These are phyloP conservation scores for Plutella xylostella DNA, from an alignment of 2,888 invertebrate species.

Conservation along the genomic window DNA sequence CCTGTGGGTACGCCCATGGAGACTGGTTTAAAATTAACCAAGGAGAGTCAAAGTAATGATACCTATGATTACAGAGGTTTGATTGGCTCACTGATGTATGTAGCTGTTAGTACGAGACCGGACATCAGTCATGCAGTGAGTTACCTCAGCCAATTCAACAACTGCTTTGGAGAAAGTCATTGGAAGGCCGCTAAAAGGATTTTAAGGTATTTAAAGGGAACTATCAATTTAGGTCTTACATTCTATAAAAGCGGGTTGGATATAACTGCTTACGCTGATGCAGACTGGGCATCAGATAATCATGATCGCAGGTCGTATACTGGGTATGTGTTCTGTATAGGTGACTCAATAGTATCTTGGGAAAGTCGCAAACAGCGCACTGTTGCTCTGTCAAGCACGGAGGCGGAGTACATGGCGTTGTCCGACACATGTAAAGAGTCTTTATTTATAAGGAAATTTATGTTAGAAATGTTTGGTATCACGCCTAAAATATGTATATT, in stretches of 20 bases:
- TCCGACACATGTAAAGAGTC: not conserved
- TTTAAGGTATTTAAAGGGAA: conserved; percentile 19
- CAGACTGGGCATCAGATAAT: not conserved
- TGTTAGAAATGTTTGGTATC: no score
- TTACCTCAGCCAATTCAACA: conserved; percentile 19
- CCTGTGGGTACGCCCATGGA: no score
- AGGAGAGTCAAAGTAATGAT: no score
- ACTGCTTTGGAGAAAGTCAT: conserved; percentile 12
- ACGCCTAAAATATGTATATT: no score
- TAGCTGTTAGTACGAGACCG: conserved; percentile 18
- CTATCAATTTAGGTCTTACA: conserved; percentile 8
- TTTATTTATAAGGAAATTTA: not conserved
- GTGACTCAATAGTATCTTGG: not conserved
- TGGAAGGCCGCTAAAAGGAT: conserved; percentile 21
- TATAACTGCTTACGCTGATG: not conserved
- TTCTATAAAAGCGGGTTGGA: not conserved
- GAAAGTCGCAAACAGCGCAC: not conserved
- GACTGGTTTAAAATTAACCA: no score
- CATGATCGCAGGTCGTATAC: not conserved
- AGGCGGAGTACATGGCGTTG: not conserved
- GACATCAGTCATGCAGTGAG: conserved; percentile 20
- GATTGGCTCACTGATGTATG: no score
- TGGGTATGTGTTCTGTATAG: not conserved
- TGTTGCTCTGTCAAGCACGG: not conserved
- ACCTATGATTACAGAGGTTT: no score